These are phyloP conservation scores for Sebastes melanostomus DNA, from an alignment of 2,797 vertebrate species.

Conservation along the genomic window DNA sequence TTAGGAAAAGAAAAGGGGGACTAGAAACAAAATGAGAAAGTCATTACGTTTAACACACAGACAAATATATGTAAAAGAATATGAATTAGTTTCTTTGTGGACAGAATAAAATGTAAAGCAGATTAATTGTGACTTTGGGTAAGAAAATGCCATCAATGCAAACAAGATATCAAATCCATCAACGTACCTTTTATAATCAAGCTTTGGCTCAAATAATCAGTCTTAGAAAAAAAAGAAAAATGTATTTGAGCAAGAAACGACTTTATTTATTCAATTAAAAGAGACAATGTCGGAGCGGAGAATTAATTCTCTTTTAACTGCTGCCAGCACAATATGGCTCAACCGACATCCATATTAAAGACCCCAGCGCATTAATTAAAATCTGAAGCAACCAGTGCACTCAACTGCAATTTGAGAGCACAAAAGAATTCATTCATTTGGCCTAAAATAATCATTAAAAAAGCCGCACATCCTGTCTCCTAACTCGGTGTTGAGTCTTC, in stretches of 20 bases:
- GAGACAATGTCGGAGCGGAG: slow-evolving; percentile 69
- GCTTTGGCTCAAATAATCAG: slow-evolving; percentile 44
- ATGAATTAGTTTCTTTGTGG: not conserved
- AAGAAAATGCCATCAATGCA: not conserved
- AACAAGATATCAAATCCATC: slow-evolving; percentile 10
- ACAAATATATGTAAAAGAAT: not conserved
- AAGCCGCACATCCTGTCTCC: slow-evolving; percentile 53
- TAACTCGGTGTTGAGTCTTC: slow-evolving; percentile 54
- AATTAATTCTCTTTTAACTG: slow-evolving; percentile 79
- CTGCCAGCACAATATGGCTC: slow-evolving; percentile 77
- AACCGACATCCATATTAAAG: slow-evolving; percentile 81
- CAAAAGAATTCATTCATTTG: slow-evolving; percentile 72
- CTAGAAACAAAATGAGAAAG: not conserved
- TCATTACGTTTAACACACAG: not conserved
- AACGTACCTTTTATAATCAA: slow-evolving; percentile 48
- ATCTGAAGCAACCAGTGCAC: slow-evolving; percentile 57
- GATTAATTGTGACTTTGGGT: not conserved
- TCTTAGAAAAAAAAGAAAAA: not conserved
- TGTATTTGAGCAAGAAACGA: slow-evolving; percentile 52
- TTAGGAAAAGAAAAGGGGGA: accelerated
- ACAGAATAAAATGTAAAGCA: not conserved
- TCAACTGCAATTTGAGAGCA: slow-evolving; percentile 69
- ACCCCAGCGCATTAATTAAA: slow-evolving; percentile 79
- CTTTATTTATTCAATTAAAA: slow-evolving; percentile 79
- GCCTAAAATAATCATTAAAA: slow-evolving; percentile 74